Conservation (phyloP, 2,888 invertebrate species). For the Alsophila aescularia region DNA sequence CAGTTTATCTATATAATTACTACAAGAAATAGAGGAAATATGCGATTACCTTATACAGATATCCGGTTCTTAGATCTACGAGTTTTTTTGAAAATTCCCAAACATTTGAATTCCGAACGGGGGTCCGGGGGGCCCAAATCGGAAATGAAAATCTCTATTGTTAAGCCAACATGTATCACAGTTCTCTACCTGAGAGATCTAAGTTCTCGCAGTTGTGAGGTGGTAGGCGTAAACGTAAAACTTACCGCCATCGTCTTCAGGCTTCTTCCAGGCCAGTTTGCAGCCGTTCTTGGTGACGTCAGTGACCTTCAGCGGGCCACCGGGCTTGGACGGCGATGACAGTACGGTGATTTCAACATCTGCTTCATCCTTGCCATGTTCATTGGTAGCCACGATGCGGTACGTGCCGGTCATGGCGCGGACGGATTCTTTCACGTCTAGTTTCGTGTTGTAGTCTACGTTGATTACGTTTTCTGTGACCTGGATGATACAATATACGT, state of each 20-base stretch:
- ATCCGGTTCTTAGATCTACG: too few relatives aligned
- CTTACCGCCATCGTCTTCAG: conserved; percentile 95
- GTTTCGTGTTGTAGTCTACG: conserved; percentile 95
- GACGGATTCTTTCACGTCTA: conserved; percentile 90
- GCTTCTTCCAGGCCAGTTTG: conserved; percentile 96
- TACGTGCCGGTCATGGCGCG: conserved; percentile 96
- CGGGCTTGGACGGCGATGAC: conserved; percentile 92
- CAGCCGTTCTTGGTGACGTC: conserved; percentile 96
- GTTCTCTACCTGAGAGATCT: too few relatives aligned
- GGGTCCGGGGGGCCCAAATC: too few relatives aligned
- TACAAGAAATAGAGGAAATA: too few relatives aligned
- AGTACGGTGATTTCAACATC: conserved; percentile 96
- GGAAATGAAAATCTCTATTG: too few relatives aligned
- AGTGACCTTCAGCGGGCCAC: conserved; percentile 94
- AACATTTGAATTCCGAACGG: too few relatives aligned
- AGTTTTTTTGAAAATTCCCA: too few relatives aligned
- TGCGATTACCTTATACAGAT: too few relatives aligned
- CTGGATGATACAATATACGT: too few relatives aligned
- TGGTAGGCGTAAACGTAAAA: conserved; percentile 10
- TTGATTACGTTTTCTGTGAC: conserved; percentile 91
- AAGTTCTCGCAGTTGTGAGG: too few relatives aligned
- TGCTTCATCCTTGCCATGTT: conserved; percentile 96
- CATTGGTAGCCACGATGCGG: conserved; percentile 94
- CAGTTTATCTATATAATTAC: too few relatives aligned
- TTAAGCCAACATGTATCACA: too few relatives aligned